Percentiles rank a stretch among this genome's conserved stretches.
Conservation (phyloP, 2,888 invertebrate genomes). For the Rhopalosiphum nymphaeae region DNA sequence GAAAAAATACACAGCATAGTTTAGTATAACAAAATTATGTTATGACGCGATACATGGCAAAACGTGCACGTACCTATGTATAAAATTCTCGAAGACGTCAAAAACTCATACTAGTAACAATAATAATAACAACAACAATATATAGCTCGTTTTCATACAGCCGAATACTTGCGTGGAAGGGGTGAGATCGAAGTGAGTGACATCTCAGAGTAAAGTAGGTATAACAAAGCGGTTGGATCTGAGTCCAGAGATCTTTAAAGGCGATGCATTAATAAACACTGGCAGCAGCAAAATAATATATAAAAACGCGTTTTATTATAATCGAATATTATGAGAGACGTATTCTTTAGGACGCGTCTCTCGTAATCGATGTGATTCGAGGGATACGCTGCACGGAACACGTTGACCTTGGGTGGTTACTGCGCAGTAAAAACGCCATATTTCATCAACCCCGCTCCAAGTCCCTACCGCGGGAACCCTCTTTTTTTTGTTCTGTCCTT, state of each 20-base stretch:
- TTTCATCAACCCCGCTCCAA: neutral
- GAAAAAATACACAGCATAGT: neutral
- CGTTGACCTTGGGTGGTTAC: slow-evolving; percentile 17
- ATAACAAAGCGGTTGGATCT: neutral
- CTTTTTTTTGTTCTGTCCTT: neutral
- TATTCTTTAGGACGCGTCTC: neutral
- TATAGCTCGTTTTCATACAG: neutral
- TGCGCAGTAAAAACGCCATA: neutral
- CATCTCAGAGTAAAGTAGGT: neutral
- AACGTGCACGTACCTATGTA: neutral
- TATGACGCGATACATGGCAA: neutral
- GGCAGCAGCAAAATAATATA: neutral
- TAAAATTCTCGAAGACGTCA: neutral
- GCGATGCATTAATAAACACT: neutral
- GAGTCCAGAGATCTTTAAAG: neutral
- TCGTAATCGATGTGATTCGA: neutral
- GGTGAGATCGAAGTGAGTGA: neutral
- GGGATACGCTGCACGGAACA: neutral
- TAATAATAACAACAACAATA: neutral
- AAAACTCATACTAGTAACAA: neutral
- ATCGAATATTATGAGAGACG: neutral
- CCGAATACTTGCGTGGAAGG: neutral
- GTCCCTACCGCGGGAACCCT: neutral
- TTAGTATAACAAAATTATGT: neutral
- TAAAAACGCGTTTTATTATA: neutral